Conservation (phyloP, 1,140 invertebrate species). For the Meloidogyne hapla region DNA sequence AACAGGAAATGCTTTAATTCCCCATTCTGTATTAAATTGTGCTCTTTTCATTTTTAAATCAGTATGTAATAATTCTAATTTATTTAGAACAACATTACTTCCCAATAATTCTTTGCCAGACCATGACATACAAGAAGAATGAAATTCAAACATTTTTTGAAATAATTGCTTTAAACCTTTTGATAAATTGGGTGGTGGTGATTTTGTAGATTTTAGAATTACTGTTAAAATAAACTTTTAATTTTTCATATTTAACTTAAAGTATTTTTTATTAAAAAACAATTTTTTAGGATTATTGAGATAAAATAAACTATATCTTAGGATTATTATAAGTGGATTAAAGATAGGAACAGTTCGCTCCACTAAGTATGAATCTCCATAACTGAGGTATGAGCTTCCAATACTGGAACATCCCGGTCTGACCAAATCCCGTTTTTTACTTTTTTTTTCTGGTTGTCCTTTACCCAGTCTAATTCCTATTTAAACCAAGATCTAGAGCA, state of each 20-base stretch:
- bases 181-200: background rate
- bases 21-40: conserved; percentile 11
- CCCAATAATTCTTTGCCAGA: background rate
- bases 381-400: no score
- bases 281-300: no score
- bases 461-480: no score
- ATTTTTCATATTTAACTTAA: background rate
- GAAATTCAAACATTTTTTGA: conserved; percentile 8
- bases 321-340: no score
- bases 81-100: background rate
- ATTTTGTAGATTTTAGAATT: background rate
- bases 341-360: no score
- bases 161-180: background rate
- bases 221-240: background rate
- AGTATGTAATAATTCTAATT: background rate
- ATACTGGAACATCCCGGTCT: no score
- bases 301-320: no score
- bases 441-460: no score
- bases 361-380: no score
- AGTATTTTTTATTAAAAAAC: no score
- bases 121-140: conserved; percentile 3
- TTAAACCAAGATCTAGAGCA: no score
- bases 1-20: background rate
- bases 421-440: no score
- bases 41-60: background rate